Evolutionary conservation across 2,113 vertebrate genomes (phyloP), one percentile per base, ranked within the genome.

Genomic region (Procavia capensis): DNA sequence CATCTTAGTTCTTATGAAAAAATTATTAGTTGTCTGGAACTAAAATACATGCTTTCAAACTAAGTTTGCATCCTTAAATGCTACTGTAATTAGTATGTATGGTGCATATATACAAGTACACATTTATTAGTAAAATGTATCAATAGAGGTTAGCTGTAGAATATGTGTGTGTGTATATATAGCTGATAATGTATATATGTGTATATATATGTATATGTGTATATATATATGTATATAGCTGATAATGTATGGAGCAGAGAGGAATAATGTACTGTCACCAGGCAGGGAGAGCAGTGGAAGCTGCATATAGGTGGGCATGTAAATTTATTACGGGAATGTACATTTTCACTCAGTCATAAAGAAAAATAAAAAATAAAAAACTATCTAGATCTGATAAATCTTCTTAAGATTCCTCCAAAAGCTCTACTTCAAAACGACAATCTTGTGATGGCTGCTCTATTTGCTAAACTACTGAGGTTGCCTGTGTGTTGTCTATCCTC

Each of bases 41-140:
- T 54, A 20, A 64, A 47, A 66, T n/a, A 61, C 8, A 70, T 80
- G 29, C 4, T 88, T 95, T 81, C 25, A 85, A 92, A 34, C 24
- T 88, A 83, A 92, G 82, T 11, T 72, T 83, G 9, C 27, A 87
- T 6, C 14, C 31, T 36, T 87, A 24, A 63, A 36, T 47, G 8
- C 19, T 50, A 50, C 39, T 85, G 24, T 83, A 70, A 88, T 20
- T 75, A 34, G 92, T 84, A 45, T 66, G 68, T 41, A 41, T 11
- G 36, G 29, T 6, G 80, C 36, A 59, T 92, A 70, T 68, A 83
- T 45, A 0, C 68, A 54, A 91, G 34, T 85, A 36, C 3, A 85
- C 41, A 92, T 66, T 57, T 88, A 63, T 90, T 74, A 95, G 17
- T 74, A 43, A 75, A 95, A 90, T 63, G 27, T 27, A 47, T n/a